These are phyloP conservation scores for Macrotus californicus DNA, from an alignment of 2,113 vertebrate species.

Conservation along the genomic window DNA sequence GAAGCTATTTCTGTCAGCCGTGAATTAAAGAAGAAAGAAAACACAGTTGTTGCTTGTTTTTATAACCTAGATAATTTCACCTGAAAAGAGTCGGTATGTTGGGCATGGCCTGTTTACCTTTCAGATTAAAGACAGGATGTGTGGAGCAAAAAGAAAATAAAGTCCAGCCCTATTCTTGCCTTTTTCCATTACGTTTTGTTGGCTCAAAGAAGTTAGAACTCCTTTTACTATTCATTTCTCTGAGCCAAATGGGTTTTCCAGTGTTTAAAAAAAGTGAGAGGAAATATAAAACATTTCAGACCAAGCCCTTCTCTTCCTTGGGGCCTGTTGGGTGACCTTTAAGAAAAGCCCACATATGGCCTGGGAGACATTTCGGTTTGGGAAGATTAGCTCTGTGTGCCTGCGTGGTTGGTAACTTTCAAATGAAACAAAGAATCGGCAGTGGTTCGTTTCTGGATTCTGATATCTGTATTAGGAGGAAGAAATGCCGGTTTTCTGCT, in stretches of 20 bases:
- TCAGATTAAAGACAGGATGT: slow-evolving; percentile 69
- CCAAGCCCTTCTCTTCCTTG: slow-evolving; percentile 50
- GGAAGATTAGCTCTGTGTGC: neutral
- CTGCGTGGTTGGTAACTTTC: neutral
- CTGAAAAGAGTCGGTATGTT: slow-evolving; percentile 70
- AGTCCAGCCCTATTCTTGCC: slow-evolving; percentile 40
- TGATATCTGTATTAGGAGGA: neutral
- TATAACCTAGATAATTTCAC: slow-evolving; percentile 75
- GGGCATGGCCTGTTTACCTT: slow-evolving; percentile 66
- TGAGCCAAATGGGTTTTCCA: slow-evolving; percentile 70
- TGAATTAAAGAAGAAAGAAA: slow-evolving; percentile 45
- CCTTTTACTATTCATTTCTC: slow-evolving; percentile 64
- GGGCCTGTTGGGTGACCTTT: slow-evolving; percentile 60
- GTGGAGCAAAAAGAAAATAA: slow-evolving; percentile 63
- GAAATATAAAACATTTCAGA: slow-evolving; percentile 66
- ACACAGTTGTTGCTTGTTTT: slow-evolving; percentile 64
- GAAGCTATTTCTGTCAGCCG: slow-evolving; percentile 27
- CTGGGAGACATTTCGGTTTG: neutral
- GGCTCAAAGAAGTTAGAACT: slow-evolving; percentile 53
- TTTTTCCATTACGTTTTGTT: slow-evolving; percentile 65
- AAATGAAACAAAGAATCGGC: neutral
- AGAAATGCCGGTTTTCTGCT: neutral
- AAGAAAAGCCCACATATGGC: slow-evolving; percentile 36
- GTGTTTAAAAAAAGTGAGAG: slow-evolving; percentile 68
- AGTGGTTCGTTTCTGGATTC: neutral